Evolutionary conservation across 2,888 invertebrate genomes (phyloP).

Genomic region (Pogonocherus hispidulus): DNA sequence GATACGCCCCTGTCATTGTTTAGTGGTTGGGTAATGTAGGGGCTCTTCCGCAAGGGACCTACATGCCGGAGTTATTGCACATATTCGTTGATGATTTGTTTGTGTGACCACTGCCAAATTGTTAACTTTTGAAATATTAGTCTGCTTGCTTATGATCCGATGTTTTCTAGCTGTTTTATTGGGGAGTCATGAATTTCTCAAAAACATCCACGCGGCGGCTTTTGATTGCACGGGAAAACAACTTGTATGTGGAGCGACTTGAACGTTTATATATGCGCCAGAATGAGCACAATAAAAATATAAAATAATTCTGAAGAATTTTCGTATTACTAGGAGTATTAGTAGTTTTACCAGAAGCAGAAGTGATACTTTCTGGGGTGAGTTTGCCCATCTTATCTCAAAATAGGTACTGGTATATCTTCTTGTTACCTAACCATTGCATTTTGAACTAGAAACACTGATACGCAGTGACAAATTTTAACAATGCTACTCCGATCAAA

Average conservation of each 20-base stretch:
- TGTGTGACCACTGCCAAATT: conserved; percentile 41
- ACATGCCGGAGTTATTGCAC: conserved; percentile 12
- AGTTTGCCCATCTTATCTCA: too few relatives aligned
- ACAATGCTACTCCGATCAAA: too few relatives aligned
- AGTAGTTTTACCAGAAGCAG: too few relatives aligned
- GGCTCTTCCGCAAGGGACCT: conserved; percentile 2
- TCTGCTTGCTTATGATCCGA: conserved; percentile 38
- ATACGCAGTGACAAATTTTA: too few relatives aligned
- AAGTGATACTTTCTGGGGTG: too few relatives aligned
- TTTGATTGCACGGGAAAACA: conserved; percentile 12
- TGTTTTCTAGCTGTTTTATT: conserved; percentile 14
- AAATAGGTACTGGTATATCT: too few relatives aligned
- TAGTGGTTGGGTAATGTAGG: conserved; percentile 7
- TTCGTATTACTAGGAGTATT: too few relatives aligned
- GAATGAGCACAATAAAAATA: too few relatives aligned
- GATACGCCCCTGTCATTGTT: not conserved
- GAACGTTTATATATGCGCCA: too few relatives aligned
- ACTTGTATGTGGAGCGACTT: not conserved
- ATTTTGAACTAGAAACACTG: too few relatives aligned
- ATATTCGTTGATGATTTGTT: conserved; percentile 37
- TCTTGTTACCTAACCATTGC: too few relatives aligned
- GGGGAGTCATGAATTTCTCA: not conserved
- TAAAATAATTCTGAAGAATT: too few relatives aligned
- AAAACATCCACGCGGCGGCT: conserved; percentile 2
- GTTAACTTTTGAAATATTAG: conserved; percentile 34